Evolutionary conservation across 1,140 invertebrate species (phyloP).

Genomic region (Laupala kohalensis): DNA sequence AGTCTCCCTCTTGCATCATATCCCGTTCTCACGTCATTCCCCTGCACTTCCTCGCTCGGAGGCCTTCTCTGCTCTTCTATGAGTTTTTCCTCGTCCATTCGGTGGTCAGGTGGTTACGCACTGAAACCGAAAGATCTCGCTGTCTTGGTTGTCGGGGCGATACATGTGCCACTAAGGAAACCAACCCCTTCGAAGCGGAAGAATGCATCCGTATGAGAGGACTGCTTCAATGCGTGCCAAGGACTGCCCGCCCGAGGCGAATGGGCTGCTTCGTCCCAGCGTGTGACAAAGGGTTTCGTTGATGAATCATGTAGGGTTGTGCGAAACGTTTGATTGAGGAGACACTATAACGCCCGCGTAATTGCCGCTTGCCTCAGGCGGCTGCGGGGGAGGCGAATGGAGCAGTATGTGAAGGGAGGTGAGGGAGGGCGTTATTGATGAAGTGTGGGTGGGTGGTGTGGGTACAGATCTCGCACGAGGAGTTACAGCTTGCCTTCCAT

Average conservation of each 20-base stretch:
- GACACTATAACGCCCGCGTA: background rate
- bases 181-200: too few species aligned
- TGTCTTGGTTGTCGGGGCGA: too few species aligned
- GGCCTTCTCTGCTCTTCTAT: too few species aligned
- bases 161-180: too few species aligned
- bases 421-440: background rate
- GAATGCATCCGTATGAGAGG: background rate
- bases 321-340: background rate
- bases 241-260: background rate
- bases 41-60: too few species aligned
- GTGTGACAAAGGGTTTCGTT: background rate
- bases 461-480: background rate
- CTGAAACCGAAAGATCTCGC: too few species aligned
- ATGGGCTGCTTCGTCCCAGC: background rate
- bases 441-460: too few species aligned
- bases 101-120: too few species aligned
- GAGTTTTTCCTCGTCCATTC: too few species aligned
- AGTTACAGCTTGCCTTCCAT: background rate
- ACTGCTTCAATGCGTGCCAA: background rate
- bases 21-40: too few species aligned
- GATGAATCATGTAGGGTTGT: background rate
- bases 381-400: too few species aligned
- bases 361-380: background rate
- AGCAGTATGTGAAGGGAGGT: background rate
- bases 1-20: too few species aligned